Percentiles rank a stretch among this genome's conserved stretches.
phyloP scores from a whole-genome alignment of 1,140 invertebrate species.

The Sesamia nonagrioides region DNA sequence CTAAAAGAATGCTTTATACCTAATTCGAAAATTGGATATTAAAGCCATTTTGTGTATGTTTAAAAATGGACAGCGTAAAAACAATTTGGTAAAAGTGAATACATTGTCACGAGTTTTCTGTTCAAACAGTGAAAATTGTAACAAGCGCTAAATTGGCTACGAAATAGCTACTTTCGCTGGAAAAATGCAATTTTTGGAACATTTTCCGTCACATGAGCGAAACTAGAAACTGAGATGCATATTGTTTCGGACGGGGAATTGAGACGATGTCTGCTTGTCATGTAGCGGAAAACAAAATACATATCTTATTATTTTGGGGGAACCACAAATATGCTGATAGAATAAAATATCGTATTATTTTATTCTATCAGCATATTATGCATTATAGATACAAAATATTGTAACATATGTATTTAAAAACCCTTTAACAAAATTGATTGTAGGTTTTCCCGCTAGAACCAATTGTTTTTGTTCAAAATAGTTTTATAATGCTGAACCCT shows the following conservation, averaged over 20 bases:
- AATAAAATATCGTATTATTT: no score
- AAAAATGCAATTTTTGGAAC: constrained; percentile 38
- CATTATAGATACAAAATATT: no score
- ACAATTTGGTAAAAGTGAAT: constrained; percentile 13
- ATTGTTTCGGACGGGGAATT: constrained; percentile 14
- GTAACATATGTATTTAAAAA: no score
- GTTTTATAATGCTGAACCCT: no score
- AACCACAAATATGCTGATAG: no score
- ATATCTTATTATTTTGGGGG: not conserved
- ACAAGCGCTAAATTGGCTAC: constrained; percentile 39
- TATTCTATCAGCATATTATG: no score
- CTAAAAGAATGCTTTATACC: no score
- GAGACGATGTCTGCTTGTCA: not conserved
- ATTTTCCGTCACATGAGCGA: constrained; percentile 20
- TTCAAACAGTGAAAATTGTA: constrained; percentile 29
- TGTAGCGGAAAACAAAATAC: not conserved
- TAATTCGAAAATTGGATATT: no score
- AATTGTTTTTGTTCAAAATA: no score
- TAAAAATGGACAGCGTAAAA: not conserved
- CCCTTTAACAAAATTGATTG: no score
- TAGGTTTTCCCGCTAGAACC: no score
- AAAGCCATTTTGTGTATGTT: not conserved
- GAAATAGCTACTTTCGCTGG: constrained; percentile 39
- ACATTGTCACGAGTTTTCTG: constrained; percentile 9
- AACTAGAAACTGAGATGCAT: constrained; percentile 22